Conservation (phyloP, 2,113 vertebrate genomes). For the Alligator sinensis region DNA sequence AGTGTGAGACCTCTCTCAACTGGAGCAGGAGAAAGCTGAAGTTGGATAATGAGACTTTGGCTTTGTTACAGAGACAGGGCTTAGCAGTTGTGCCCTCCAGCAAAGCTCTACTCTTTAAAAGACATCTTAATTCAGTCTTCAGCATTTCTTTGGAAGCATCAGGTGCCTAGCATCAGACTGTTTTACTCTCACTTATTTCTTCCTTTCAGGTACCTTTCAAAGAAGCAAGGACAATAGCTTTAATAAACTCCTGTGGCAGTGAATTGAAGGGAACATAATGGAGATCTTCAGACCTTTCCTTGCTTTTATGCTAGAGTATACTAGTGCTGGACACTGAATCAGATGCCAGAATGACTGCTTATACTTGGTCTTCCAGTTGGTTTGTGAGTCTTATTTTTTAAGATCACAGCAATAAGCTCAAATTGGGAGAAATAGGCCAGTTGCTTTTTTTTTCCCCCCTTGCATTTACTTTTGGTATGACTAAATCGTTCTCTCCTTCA, state of each 20-base stretch:
- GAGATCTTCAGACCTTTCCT: constrained; percentile 74
- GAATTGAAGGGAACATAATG: constrained; percentile 71
- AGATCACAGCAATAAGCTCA: constrained; percentile 81
- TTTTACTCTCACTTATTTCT: constrained; percentile 20
- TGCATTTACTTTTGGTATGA: constrained; percentile 71
- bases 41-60: background rate
- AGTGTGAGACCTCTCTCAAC: background rate
- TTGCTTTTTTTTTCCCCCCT: constrained; percentile 28
- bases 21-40: background rate
- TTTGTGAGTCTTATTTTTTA: constrained; percentile 72
- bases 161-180: background rate
- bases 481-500: constrained; percentile 66
- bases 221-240: constrained; percentile 93
- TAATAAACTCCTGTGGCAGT: constrained; percentile 51
- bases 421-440: constrained; percentile 61
- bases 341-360: constrained; percentile 77
- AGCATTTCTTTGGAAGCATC: background rate
- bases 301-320: constrained; percentile 76
- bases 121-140: background rate
- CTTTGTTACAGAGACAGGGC: too few relatives aligned
- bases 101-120: background rate
- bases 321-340: constrained; percentile 84
- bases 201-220: constrained; percentile 92
- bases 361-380: constrained; percentile 81
- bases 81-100: background rate